phyloP scores from a whole-genome alignment of 2,113 vertebrate genomes.

The Phrynosoma blainvillii region DNA sequence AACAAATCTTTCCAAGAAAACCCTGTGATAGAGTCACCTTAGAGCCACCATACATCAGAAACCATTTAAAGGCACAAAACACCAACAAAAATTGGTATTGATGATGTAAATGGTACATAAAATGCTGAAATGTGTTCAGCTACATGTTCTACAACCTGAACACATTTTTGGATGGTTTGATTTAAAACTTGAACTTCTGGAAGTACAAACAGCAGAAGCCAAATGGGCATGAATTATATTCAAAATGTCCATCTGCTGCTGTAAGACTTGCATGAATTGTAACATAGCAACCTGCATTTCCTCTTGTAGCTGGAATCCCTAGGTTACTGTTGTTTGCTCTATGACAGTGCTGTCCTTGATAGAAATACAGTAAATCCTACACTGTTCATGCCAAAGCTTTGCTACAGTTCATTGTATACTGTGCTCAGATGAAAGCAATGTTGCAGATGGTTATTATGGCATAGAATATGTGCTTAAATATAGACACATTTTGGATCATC shows the following conservation, averaged over 20 bases:
- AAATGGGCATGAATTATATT: slow-evolving; percentile 49
- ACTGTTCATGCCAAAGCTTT: slow-evolving; percentile 48
- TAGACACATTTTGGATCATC: slow-evolving; percentile 23
- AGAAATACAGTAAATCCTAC: slow-evolving; percentile 41
- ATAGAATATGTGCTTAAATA: slow-evolving; percentile 40
- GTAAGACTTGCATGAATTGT: slow-evolving; percentile 53
- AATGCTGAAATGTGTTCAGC: slow-evolving; percentile 15
- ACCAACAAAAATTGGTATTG: background rate
- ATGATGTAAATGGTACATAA: background rate
- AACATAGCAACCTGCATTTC: slow-evolving; percentile 60
- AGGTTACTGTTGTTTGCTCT: slow-evolving; percentile 50
- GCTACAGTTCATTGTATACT: slow-evolving; percentile 33
- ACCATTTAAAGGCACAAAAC: too few relatives aligned
- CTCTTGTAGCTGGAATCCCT: slow-evolving; percentile 49
- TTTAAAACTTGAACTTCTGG: slow-evolving; percentile 50
- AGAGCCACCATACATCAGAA: too few relatives aligned
- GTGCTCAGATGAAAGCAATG: slow-evolving; percentile 38
- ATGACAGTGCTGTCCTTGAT: slow-evolving; percentile 52
- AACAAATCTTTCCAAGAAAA: too few relatives aligned
- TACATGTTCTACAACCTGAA: slow-evolving; percentile 34
- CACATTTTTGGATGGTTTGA: slow-evolving; percentile 25
- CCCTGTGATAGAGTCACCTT: too few relatives aligned
- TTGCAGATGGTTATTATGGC: slow-evolving; percentile 43
- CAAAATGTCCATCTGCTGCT: slow-evolving; percentile 62
- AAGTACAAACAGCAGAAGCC: slow-evolving; percentile 32